Base-by-base conservation (phyloP, 2,888 invertebrate genomes). In the Coenonympha arcania region DNA sequence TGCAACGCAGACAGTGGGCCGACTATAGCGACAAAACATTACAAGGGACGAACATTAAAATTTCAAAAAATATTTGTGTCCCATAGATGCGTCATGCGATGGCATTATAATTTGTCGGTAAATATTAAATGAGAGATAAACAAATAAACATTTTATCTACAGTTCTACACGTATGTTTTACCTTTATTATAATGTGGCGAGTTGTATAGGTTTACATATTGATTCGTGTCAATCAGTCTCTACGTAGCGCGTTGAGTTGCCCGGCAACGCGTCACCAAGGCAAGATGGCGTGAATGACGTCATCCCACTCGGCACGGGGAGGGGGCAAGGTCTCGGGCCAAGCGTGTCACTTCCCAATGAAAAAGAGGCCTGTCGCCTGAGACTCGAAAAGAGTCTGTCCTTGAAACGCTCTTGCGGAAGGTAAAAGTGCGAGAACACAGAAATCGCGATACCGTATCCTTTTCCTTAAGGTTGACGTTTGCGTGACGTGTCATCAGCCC, bases 201-300 rank as follows among this genome's bases (percentile, higher is more conserved):
- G n/a, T n/a, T n/a, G 16, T 16, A 33, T 33, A 16, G 9, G 16
- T 13, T 13, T 24, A n/a, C 30, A 40, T 50, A 53, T 51, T 43
- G 44, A 57, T 56, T 48, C 33, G 40, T 45, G 42, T 54, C 47
- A 46, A 45, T 54, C 41, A 43, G 39, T 51, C 47, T 51, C 43
- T 73, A 71, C 71, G 74, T 71, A 68, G 71, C 74, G 70, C 71
- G 72, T 68, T 66, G 59, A 65, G 83, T 85, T 83, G 84, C 86
- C 65, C 69, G 67, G 85, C 83, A 82, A 86, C 84, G 75, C 71
- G 71, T 73, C 70, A 73, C 64, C 69, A 72, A 70, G 71, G 74
- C 83, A 86, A 86, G 85, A 86, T 86, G 86, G 85, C 85, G 83
- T 68, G 64, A 69, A 62, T 84, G 81, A 84, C 86, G 86, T 85